phyloP scores from a whole-genome alignment of 2,113 vertebrate species.

The Gymnogyps californianus region DNA sequence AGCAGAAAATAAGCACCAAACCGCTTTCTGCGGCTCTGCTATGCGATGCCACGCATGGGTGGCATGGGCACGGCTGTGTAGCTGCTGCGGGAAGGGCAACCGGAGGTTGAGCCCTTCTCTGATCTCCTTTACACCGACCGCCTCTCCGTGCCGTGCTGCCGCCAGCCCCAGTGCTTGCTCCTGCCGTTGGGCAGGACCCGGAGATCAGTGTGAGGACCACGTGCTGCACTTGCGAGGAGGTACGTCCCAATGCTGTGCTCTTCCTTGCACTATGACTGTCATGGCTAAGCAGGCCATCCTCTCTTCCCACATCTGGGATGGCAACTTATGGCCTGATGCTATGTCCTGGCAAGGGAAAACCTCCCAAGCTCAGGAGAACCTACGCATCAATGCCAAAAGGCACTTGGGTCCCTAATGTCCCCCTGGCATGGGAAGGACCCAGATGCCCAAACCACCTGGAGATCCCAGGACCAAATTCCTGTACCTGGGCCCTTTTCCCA shows the following conservation, averaged over 20 bases:
- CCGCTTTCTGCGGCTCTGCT: neutral
- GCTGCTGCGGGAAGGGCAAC: neutral
- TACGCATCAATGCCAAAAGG: fast-evolving
- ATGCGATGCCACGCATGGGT: neutral
- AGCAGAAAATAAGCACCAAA: neutral
- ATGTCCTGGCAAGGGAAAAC: neutral
- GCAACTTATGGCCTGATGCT: neutral
- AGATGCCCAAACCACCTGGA: neutral
- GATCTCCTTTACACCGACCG: neutral
- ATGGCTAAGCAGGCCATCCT: neutral
- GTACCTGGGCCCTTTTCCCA: neutral
- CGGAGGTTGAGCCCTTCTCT: neutral
- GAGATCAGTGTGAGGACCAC: neutral
- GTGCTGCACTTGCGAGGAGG: neutral
- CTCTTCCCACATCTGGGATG: neutral
- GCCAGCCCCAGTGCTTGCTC: neutral
- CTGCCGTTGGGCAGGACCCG: neutral
- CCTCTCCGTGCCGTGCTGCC: neutral
- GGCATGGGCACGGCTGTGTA: neutral
- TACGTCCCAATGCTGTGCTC: neutral
- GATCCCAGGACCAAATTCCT: neutral
- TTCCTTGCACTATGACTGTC: neutral
- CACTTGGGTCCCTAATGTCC: fast-evolving
- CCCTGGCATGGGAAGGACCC: neutral
- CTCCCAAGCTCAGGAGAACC: neutral